phyloP scores from a whole-genome alignment of 2,113 vertebrate species.

The Limanda limanda region DNA sequence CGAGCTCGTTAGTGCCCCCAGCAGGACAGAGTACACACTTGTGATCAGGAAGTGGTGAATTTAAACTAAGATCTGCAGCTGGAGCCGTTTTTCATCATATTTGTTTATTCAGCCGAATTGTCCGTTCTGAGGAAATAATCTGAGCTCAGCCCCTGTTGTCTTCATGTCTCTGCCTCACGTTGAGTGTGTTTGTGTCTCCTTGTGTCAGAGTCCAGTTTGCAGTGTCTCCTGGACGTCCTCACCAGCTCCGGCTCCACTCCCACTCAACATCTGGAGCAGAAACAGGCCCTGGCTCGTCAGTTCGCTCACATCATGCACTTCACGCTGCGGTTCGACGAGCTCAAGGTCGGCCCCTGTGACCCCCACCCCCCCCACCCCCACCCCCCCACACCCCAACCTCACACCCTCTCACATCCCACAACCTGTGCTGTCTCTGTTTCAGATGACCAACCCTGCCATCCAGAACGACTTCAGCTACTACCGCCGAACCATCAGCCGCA shows the following conservation, averaged over 20 bases:
- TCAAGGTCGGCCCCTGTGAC: conserved; percentile 85
- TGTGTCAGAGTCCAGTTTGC: conserved; percentile 75
- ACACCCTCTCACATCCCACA: not conserved
- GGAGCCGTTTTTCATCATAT: not conserved
- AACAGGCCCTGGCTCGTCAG: conserved; percentile 98
- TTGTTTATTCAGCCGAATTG: no score
- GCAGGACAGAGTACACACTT: no score
- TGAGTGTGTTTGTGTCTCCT: not conserved
- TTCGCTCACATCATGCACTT: conserved; percentile 98
- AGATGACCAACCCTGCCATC: conserved; percentile 99
- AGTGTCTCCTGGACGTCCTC: conserved; percentile 89
- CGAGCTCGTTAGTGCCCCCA: no score
- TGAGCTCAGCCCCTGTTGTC: no score
- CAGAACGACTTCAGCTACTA: conserved; percentile 99
- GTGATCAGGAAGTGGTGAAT: no score
- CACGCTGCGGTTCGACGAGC: conserved; percentile 96
- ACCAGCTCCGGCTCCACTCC: conserved; percentile 89
- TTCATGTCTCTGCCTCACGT: no score
- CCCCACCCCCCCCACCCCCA: no score
- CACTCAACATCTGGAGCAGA: conserved; percentile 97
- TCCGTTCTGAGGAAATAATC: no score
- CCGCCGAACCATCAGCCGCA: conserved; percentile 87
- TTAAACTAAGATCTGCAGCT: no score
- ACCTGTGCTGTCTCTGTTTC: not conserved
- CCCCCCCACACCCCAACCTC: not conserved